These are phyloP conservation scores for Falco cherrug DNA, from an alignment of 2,797 vertebrate species.

Conservation along the genomic window DNA sequence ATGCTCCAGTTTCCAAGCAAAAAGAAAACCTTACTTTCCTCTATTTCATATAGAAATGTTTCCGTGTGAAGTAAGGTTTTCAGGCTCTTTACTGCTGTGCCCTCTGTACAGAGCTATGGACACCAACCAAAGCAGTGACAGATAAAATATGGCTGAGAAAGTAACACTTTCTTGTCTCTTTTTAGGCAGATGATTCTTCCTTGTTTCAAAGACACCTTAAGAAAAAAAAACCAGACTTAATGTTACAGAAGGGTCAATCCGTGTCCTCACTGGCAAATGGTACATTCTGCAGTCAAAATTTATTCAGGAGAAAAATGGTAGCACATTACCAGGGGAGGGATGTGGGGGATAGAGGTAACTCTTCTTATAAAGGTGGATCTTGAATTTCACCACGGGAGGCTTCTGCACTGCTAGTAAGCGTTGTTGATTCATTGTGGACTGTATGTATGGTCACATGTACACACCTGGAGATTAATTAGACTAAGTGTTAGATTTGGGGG, in stretches of 20 bases:
- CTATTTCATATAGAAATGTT: not conserved
- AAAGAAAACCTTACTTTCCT: not conserved
- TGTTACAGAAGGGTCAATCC: not conserved
- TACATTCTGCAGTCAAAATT: not conserved
- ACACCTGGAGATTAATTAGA: not conserved
- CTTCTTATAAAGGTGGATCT: not conserved
- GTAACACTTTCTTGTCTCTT: not conserved
- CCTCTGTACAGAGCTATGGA: not conserved
- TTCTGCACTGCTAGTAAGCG: not conserved
- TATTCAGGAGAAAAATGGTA: not conserved
- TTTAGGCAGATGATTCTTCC: not conserved
- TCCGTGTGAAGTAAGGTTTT: not conserved
- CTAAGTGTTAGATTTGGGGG: not conserved
- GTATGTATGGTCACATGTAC: not conserved
- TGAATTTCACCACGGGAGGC: not conserved
- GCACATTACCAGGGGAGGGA: not conserved
- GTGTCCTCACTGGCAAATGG: not conserved
- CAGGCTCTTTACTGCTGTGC: not conserved
- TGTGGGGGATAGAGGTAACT: not conserved
- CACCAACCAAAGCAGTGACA: not conserved
- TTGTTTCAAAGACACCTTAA: not conserved
- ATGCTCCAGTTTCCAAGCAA: not conserved
- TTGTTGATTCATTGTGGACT: not conserved
- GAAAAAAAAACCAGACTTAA: not conserved
- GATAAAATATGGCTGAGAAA: not conserved